Percentiles rank a stretch among this genome's conserved stretches.
Evolutionary conservation across 2,888 invertebrate species (phyloP).

Genomic region (Tetanocera ferruginea): DNA sequence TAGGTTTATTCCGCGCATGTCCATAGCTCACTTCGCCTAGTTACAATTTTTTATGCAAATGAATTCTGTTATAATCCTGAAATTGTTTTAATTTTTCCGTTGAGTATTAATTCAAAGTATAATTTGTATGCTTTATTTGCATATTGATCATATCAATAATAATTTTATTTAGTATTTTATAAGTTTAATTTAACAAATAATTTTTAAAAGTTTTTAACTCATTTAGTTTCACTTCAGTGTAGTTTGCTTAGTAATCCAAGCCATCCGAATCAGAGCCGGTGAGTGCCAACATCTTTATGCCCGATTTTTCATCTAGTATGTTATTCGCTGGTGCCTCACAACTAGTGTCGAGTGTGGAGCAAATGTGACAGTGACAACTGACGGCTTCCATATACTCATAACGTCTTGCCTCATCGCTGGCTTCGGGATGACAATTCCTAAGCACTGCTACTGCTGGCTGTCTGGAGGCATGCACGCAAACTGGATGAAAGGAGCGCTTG

Average conservation of each 20-base stretch:
- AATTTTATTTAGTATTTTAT: slow-evolving; percentile 11
- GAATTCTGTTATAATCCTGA: neutral
- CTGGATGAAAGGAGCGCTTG: slow-evolving; percentile 87
- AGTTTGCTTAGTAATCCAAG: slow-evolving; percentile 61
- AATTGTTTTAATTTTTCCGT: neutral
- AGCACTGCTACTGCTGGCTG: slow-evolving; percentile 77
- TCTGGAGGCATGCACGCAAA: slow-evolving; percentile 82
- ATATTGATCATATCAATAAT: slow-evolving; percentile 30
- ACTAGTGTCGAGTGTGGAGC: slow-evolving; percentile 78
- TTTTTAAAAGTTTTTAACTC: neutral
- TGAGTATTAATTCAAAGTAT: neutral
- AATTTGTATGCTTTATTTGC: slow-evolving; percentile 34
- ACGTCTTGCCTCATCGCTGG: slow-evolving; percentile 75
- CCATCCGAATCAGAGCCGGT: slow-evolving; percentile 63
- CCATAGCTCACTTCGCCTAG: neutral
- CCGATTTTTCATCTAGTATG: slow-evolving; percentile 61
- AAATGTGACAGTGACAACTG: slow-evolving; percentile 81
- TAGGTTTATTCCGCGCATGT: no score
- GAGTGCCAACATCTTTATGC: slow-evolving; percentile 62
- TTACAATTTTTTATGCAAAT: neutral
- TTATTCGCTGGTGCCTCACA: slow-evolving; percentile 75
- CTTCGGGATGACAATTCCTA: slow-evolving; percentile 82
- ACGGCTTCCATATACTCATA: slow-evolving; percentile 85
- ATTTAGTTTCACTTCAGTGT: neutral
- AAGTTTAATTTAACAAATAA: neutral